These are phyloP conservation scores for Pseudochromis fuscus DNA, from an alignment of 2,797 vertebrate species.

Conservation along the genomic window DNA sequence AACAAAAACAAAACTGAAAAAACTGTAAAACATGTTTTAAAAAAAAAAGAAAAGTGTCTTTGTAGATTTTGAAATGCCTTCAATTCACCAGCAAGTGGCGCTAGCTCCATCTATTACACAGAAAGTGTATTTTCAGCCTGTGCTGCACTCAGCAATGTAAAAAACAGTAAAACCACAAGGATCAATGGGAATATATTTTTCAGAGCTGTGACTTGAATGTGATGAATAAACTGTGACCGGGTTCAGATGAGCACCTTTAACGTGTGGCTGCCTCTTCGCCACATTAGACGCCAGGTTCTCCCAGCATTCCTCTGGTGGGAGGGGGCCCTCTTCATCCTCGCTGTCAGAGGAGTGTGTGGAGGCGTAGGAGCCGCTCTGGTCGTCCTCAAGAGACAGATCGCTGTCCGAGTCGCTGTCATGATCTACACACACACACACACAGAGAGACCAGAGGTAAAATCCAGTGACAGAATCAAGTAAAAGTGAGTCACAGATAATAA, in stretches of 20 bases:
- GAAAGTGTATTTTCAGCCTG: too few relatives aligned
- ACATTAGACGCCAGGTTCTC: conserved; percentile 87
- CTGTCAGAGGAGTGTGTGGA: conserved; percentile 96
- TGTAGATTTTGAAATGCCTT: too few relatives aligned
- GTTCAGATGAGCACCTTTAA: conserved; percentile 65
- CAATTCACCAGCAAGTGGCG: too few relatives aligned
- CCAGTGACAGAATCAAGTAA: rapidly evolving
- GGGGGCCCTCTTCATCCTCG: conserved; percentile 89
- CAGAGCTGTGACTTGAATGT: background rate
- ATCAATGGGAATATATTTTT: too few relatives aligned
- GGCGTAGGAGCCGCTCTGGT: conserved; percentile 92
- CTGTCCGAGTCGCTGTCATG: conserved; percentile 94
- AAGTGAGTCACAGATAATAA: background rate
- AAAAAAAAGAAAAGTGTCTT: too few relatives aligned
- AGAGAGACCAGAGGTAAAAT: background rate
- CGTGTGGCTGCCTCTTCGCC: conserved; percentile 82
- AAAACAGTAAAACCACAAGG: too few relatives aligned
- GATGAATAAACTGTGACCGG: background rate
- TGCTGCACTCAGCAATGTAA: too few relatives aligned
- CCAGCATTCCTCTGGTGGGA: conserved; percentile 88
- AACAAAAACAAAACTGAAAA: too few relatives aligned
- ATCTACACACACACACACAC: conserved; percentile 81
- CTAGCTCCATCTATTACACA: too few relatives aligned
- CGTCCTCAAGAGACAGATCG: conserved; percentile 94
- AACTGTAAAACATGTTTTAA: too few relatives aligned